Percentiles rank a stretch among this genome's conserved stretches.
These are phyloP conservation scores for Oncorhynchus tshawytscha DNA, from an alignment of 2,113 vertebrate genomes.

Conservation along the genomic window DNA sequence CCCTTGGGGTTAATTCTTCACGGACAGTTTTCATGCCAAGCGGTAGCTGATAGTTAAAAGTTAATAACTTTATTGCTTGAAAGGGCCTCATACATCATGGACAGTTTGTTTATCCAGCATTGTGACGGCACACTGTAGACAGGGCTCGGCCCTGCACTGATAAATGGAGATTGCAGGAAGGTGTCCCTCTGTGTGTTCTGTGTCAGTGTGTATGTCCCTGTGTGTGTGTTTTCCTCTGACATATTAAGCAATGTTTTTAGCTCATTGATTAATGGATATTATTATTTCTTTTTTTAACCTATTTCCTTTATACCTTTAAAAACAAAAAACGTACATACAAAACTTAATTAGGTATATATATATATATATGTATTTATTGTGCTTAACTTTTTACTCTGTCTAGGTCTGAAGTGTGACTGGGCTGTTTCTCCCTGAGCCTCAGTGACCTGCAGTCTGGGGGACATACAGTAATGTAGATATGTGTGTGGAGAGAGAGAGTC, in stretches of 20 bases:
- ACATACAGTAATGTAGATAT: too few species aligned
- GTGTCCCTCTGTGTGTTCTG: constrained; percentile 26
- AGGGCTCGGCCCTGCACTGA: constrained; percentile 74
- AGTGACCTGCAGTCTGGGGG: too few species aligned
- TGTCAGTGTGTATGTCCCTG: constrained; percentile 16
- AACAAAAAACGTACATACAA: neutral
- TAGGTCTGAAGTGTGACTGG: too few species aligned
- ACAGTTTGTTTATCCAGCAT: constrained; percentile 86
- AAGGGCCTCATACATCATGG: constrained; percentile 84
- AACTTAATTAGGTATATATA: neutral
- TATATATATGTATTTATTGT: too few species aligned
- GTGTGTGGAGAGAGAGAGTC: too few species aligned
- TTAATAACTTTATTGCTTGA: constrained; percentile 87
- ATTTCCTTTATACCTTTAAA: constrained; percentile 18
- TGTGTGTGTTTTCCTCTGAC: constrained; percentile 31
- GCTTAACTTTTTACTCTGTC: too few species aligned
- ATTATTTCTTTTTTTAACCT: constrained; percentile 40
- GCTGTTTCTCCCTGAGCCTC: too few species aligned
- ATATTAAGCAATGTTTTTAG: constrained; percentile 64
- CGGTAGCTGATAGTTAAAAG: constrained; percentile 78
- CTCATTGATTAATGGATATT: constrained; percentile 56
- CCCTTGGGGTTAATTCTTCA: constrained; percentile 71
- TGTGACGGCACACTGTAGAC: constrained; percentile 78
- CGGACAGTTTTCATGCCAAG: constrained; percentile 63
- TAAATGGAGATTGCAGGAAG: constrained; percentile 70